These are phyloP conservation scores for Lasiurus cinereus DNA, from an alignment of 2,113 vertebrate genomes.

Conservation along the genomic window DNA sequence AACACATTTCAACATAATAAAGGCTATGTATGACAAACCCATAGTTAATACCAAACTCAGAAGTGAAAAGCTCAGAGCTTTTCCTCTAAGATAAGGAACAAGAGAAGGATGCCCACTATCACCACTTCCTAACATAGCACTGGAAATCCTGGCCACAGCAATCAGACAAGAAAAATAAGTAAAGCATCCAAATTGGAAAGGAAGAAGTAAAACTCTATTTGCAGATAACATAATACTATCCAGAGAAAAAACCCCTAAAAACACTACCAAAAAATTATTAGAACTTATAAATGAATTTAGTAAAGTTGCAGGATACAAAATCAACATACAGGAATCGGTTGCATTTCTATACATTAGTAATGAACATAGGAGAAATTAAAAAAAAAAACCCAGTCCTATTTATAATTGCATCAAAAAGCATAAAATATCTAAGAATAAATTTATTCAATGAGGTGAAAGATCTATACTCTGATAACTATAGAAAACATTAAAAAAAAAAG, in stretches of 20 bases:
- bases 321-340: not conserved
- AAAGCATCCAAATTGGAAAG: not conserved
- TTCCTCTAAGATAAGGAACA: not conserved
- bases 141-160: not conserved
- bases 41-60: not conserved
- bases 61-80: not conserved
- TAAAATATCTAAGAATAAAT: not conserved
- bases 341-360: not conserved
- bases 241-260: not conserved
- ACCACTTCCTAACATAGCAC: not conserved
- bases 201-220: not conserved
- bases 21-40: not conserved
- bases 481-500: not conserved
- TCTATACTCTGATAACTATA: not conserved
- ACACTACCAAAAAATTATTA: not conserved
- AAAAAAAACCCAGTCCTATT: not conserved
- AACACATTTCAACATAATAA: not conserved
- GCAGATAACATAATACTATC: not conserved
- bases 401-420: not conserved
- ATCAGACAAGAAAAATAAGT: not conserved
- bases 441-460: not conserved
- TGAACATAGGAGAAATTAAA: not conserved
- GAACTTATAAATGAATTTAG: not conserved
- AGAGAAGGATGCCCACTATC: not conserved
- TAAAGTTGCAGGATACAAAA: not conserved